Evolutionary conservation across 2,888 invertebrate genomes (phyloP), one percentile per base, ranked within the genome.

Genomic region (Girardia tigrina): DNA sequence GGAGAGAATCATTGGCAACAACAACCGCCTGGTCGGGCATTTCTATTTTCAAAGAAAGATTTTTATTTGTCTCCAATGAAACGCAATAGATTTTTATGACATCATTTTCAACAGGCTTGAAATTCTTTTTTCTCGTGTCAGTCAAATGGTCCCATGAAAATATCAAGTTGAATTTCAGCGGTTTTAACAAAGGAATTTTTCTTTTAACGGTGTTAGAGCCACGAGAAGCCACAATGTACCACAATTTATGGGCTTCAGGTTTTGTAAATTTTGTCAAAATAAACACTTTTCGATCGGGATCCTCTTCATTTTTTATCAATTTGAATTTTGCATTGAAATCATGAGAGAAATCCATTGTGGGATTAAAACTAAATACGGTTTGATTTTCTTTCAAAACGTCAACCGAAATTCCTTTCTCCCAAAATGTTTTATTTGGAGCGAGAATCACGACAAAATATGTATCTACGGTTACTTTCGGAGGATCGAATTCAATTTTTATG

Each of bases 141-240:
- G 56, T 56, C n/a, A 56, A 36, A 56, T 56, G 56, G n/a, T 56
- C 56, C 56, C 56, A 56, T 4, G 56, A 56, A n/a, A 56, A 23
- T 4, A 56, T 4, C 4, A 56, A 6, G 56, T 56, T 56, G n/a
- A 20, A 56, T n/a, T 16, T 4, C n/a, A 56, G 23, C n/a, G 56
- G 56, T n/a, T 56, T 56, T 16, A 56, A n/a, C 23, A 56, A n/a
- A 12, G 56, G 56, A 20, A 56, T 56, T 56, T 2, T 56, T 16
- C n/a, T 2, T 4, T n/a, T 56, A 56, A 20, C 56, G 23, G 23
- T 4, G 4, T 12, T 23, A 12, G 4, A 20, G 2, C 23, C 23
- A 8, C 23, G 4, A 20, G 23, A 8, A 2, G n/a, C 23, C 23
- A 20, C 20, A 56, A 56, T 56, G 2, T 12, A 56, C 56, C 56